Conservation (phyloP, 2,888 invertebrate genomes). For the Dicyrtoma fusca region DNA sequence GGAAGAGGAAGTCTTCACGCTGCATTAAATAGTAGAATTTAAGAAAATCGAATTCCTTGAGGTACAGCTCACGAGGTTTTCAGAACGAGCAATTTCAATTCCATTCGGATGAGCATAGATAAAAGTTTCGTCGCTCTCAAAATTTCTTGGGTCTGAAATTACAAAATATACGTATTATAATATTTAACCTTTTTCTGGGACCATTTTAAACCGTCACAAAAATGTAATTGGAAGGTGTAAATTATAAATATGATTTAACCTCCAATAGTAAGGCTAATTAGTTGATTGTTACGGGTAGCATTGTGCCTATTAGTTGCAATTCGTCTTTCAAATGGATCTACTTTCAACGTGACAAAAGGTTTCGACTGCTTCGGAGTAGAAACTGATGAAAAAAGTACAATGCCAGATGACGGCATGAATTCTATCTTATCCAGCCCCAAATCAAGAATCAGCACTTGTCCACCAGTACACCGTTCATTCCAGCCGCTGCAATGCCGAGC, state of each 20-base stretch:
- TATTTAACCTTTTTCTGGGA: too few relatives aligned
- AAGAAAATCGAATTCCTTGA: too few relatives aligned
- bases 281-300: constrained; percentile 41
- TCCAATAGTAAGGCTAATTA: constrained; percentile 42
- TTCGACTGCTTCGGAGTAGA: constrained; percentile 18
- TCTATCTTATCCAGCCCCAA: constrained; percentile 67
- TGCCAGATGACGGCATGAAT: not conserved
- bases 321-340: constrained; percentile 50
- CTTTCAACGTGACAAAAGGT: constrained; percentile 29
- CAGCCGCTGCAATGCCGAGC: constrained; percentile 74
- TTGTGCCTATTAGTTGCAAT: constrained; percentile 51
- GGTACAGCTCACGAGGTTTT: too few relatives aligned
- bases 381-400: constrained; percentile 21
- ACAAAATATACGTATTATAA: too few relatives aligned
- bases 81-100: constrained; percentile 38
- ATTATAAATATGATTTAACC: constrained; percentile 19
- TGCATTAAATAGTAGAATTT: too few relatives aligned
- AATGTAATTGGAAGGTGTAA: too few relatives aligned
- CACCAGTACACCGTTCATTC: constrained; percentile 72
- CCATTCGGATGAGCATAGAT: constrained; percentile 47
- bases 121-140: constrained; percentile 34
- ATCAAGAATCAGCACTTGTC: constrained; percentile 74
- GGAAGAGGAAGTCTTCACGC: too few relatives aligned
- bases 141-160: constrained; percentile 38
- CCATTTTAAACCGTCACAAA: too few relatives aligned